Evolutionary conservation across 2,888 invertebrate species (phyloP).

Genomic region (Cheilosia urbana): DNA sequence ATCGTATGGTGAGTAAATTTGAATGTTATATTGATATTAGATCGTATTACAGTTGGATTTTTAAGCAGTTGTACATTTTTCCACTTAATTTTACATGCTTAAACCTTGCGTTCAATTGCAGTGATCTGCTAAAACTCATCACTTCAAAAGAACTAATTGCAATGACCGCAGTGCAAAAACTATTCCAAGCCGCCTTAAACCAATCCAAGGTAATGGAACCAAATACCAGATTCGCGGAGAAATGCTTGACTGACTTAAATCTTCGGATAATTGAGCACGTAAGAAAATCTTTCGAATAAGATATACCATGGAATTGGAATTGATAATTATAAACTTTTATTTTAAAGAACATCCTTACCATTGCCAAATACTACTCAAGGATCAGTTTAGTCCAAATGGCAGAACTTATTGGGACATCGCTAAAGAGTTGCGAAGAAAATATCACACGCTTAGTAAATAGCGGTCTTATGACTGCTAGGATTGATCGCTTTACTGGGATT

Average conservation of each 20-base stretch:
- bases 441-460: constrained; percentile 94
- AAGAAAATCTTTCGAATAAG: constrained; percentile 82
- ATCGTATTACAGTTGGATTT: neutral
- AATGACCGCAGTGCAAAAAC: constrained; percentile 92
- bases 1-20: constrained; percentile 83
- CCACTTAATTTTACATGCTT: neutral
- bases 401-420: constrained; percentile 92
- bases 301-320: neutral
- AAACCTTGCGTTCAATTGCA: constrained; percentile 28
- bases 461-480: constrained; percentile 94
- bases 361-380: constrained; percentile 98
- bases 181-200: constrained; percentile 91
- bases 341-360: constrained; percentile 89
- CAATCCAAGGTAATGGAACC: constrained; percentile 90
- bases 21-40: no score
- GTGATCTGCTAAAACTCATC: constrained; percentile 90
- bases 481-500: constrained; percentile 94
- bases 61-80: neutral
- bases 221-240: constrained; percentile 90
- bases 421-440: constrained; percentile 94
- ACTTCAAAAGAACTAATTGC: constrained; percentile 96
- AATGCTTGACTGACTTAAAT: constrained; percentile 95
- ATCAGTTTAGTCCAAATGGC: constrained; percentile 94
- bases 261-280: constrained; percentile 96
- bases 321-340: constrained; percentile 13